These are phyloP conservation scores for Drosophila vallismaia DNA, from an alignment of 2,888 invertebrate genomes.

Conservation along the genomic window DNA sequence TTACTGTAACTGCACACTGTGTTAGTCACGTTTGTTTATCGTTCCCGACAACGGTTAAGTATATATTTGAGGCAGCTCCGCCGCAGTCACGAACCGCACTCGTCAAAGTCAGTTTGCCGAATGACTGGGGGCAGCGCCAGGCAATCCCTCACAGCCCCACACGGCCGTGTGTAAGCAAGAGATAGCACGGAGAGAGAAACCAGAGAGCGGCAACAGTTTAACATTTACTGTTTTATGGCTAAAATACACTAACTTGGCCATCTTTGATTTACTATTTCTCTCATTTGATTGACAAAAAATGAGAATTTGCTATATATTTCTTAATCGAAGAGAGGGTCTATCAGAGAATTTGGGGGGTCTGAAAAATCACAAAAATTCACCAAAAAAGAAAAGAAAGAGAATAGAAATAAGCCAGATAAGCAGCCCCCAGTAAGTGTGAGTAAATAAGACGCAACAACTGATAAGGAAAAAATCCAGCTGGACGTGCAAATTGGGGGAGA, in stretches of 20 bases:
- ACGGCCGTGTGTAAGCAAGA: not conserved
- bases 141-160: constrained; percentile 6
- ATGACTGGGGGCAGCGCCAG: constrained; percentile 31
- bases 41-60: constrained; percentile 14
- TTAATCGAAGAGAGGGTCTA: not conserved
- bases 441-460: constrained; percentile 29
- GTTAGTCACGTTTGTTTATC: constrained; percentile 49
- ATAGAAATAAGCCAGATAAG: not conserved
- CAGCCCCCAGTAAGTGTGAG: constrained; percentile 25
- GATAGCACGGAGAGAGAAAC: not conserved
- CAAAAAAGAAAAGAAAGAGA: not conserved
- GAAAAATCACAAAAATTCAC: constrained; percentile 1
- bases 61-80: constrained; percentile 20
- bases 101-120: constrained; percentile 46
- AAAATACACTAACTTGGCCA: no score
- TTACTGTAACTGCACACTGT: constrained; percentile 9
- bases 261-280: no score
- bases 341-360: constrained; percentile 19
- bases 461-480: constrained; percentile 23
- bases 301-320: not conserved
- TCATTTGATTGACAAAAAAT: no score
- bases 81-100: constrained; percentile 47
- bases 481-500: constrained; percentile 15
- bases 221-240: no score
- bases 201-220: no score